Evolutionary conservation across 2,888 invertebrate genomes (phyloP), one percentile per base, ranked within the genome.

Genomic region (Acronicta aceris): DNA sequence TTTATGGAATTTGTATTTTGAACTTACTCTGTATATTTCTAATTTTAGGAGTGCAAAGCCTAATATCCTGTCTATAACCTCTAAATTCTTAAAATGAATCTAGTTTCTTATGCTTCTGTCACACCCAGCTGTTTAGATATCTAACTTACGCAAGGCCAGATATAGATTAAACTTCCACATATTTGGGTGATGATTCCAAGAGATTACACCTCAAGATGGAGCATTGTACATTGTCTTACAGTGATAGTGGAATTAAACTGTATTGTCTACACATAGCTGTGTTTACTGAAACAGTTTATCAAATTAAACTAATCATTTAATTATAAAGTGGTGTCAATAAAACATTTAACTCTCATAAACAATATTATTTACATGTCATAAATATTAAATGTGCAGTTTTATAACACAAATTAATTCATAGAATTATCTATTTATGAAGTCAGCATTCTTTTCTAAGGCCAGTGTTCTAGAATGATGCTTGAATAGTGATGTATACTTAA

Each of bases 101-200:
- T 25, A 57, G 45, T 62, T 67, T 75, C 73, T 70, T 67, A 67
- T 77, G 76, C 65, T 71, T 62, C 63, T 76, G 66, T 77, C 77
- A 72, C 70, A 74, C 66, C 75, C 77, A 76, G 74, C 76, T 76
- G 75, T 72, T 76, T 54, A 55, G 46, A 49, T 55, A 61, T 25
- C 49, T 63, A 69, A 62, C 16, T 51, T 41, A 16, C 25, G n/a
- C 60, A 64, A 69, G 59, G 59, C 62, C 62, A 65, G 49, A 52
- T 50, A 54, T 53, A 63, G 16, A 54, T 65, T 33, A 51, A 51
- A 54, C 45, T 48, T 51, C 13, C 30, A 42, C 41, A 61, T 57
- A 66, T 59, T 65, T 50, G 36, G 48, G 43, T 53, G 54, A 53
- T 33, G 21, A 57, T 66, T 66, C 61, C 30, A 47, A 46, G 40